Percentiles rank a stretch among this genome's conserved stretches.
phyloP scores from a whole-genome alignment of 2,888 invertebrate species.

The Tenthredo mesomela region DNA sequence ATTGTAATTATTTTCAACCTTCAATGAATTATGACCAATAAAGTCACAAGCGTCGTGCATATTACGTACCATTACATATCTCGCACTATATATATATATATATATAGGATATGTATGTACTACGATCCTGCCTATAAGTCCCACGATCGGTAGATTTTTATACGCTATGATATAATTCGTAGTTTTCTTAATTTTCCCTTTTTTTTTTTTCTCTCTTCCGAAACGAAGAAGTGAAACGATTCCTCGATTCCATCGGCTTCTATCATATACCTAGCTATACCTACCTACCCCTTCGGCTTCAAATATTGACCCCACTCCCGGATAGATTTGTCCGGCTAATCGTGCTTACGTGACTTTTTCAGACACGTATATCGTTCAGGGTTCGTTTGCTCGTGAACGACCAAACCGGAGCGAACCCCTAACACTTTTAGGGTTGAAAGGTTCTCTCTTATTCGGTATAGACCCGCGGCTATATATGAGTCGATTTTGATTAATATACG shows the following conservation, averaged over 20 bases:
- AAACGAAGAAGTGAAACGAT: not conserved
- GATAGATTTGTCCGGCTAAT: constrained; percentile 47
- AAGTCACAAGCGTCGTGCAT: constrained; percentile 43
- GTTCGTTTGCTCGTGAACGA: not conserved
- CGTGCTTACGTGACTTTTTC: constrained; percentile 45
- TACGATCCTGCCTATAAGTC: not conserved
- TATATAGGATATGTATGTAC: not conserved
- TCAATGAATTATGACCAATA: constrained; percentile 52
- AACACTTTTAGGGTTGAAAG: constrained; percentile 7
- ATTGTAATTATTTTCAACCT: constrained; percentile 74
- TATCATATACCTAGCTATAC: not conserved
- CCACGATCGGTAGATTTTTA: not conserved
- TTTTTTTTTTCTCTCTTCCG: no score
- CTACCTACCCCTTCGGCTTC: not conserved
- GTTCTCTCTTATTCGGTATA: not conserved
- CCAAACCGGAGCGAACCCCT: not conserved
- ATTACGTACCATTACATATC: constrained; percentile 31
- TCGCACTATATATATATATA: not conserved
- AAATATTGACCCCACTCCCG: constrained; percentile 40
- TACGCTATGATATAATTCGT: not conserved
- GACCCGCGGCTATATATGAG: no score
- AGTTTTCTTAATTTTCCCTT: not conserved
- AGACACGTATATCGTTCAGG: constrained; percentile 16
- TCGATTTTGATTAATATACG: no score
- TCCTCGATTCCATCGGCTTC: not conserved